Base-by-base conservation (phyloP, 2,888 invertebrate genomes). In the Helicoverpa assulta region DNA sequence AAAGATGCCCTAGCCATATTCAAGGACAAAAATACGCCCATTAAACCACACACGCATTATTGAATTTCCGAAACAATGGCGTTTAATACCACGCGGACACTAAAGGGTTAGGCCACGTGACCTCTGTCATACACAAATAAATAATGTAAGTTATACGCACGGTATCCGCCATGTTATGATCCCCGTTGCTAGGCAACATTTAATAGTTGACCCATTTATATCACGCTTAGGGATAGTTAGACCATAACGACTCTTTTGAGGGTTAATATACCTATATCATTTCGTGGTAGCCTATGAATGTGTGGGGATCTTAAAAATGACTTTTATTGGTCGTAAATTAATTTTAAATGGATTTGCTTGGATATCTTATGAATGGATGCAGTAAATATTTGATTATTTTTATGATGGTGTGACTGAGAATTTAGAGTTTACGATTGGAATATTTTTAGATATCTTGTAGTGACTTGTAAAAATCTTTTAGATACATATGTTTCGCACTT, bases 291-390 rank as follows among this genome's bases (percentile, higher is more conserved):
- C 58, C 78, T 73, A 89, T 89, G 89, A 91, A 92, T 91, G 88
- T 77, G 67, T 65, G 76, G 72, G 82, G 86, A 84, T 86, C 85
- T 85, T 85, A 82, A 82, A 88, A 88, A 86, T 86, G 90, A 91
- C 90, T 79, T 91, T 91, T 88, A 91, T 87, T 86, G 88, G 81
- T 85, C 85, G 76, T 93, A 91, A 91, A 90, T 92, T 88, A 85
- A 87, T 89, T 89, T 88, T 89, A 86, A 87, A 85, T 86, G 73
- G 70, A 68, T 76, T 78, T 62, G 54, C 74, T 80, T 80, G 71
- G 80, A 74, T 78, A 77, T 78, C 68, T 54, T 63, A 70, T 76
- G 67, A 76, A 78, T 76, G 78, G 63, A 68, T 59, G 70, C 69
- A 78, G 73, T 87, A 82, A 87, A 84, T 86, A 82, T 83, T 61